Percentiles rank a stretch among this genome's conserved stretches.
Conservation (phyloP, 2,888 invertebrate species). For the Meteorus colon region DNA sequence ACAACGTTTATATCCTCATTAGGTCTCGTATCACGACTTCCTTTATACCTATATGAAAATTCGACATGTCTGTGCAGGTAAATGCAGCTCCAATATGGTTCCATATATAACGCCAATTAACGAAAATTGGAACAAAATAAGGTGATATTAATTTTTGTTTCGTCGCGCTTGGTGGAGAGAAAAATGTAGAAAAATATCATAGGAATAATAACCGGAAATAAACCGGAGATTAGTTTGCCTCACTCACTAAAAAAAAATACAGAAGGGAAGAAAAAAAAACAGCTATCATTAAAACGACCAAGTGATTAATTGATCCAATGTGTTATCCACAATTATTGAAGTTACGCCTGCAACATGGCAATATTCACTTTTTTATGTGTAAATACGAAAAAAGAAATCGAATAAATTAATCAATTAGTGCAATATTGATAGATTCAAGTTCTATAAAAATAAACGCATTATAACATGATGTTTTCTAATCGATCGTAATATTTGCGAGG, state of each 20-base stretch:
- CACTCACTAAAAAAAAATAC: background rate
- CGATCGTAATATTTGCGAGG: too few species aligned
- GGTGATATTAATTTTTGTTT: slow-evolving; percentile 27
- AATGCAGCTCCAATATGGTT: too few species aligned
- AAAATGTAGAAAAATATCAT: background rate
- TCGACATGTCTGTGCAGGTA: background rate
- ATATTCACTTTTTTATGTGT: background rate
- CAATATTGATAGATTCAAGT: background rate
- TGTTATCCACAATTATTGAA: background rate
- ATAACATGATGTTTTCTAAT: too few species aligned
- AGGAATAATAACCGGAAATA: slow-evolving; percentile 26
- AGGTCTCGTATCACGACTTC: background rate
- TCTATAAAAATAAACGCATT: too few species aligned
- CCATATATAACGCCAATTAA: background rate
- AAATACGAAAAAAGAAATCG: background rate
- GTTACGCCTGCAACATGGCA: slow-evolving; percentile 32
- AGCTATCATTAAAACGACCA: background rate
- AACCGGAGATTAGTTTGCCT: background rate
- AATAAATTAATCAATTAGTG: background rate
- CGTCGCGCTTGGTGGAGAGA: background rate
- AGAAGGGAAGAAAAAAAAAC: background rate
- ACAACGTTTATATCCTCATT: slow-evolving; percentile 24
- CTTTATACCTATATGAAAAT: background rate
- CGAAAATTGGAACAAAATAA: background rate
- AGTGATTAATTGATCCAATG: background rate